phyloP scores from a whole-genome alignment of 2,113 vertebrate genomes.

The Clarias macrocephalus region DNA sequence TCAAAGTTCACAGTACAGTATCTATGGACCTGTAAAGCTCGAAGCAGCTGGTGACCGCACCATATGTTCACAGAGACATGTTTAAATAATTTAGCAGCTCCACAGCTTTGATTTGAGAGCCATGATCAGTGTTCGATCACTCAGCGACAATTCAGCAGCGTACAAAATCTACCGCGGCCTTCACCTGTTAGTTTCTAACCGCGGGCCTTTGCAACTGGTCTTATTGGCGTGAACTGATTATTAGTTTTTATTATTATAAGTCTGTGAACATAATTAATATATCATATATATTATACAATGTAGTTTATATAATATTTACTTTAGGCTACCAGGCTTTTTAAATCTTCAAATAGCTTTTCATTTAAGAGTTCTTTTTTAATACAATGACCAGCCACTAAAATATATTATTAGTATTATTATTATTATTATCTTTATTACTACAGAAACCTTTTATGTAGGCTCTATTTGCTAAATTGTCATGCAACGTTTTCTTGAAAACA shows the following conservation, averaged over 20 bases:
- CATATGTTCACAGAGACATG: conserved; percentile 33
- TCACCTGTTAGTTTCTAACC: conserved; percentile 4
- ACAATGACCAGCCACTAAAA: background rate
- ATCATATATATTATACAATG: no score
- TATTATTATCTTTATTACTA: conserved; percentile 30
- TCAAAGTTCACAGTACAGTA: conserved; percentile 11
- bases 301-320: background rate
- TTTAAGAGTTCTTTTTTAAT: background rate
- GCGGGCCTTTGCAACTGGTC: background rate
- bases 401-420: conserved; percentile 3
- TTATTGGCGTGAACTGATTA: no score
- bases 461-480: background rate
- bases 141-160: conserved; percentile 16
- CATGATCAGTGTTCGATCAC: conserved; percentile 51
- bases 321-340: background rate
- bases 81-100: conserved; percentile 52
- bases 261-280: background rate
- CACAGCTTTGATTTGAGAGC: conserved; percentile 45
- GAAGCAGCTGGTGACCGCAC: conserved; percentile 28
- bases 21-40: conserved; percentile 9
- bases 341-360: background rate
- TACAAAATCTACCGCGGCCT: background rate
- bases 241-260: background rate
- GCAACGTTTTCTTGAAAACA: conserved; percentile 1
- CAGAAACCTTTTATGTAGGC: background rate